Percentiles rank a stretch among this genome's conserved stretches.
Evolutionary conservation across 2,113 vertebrate species (phyloP).

Genomic region (Notothenia rossii): DNA sequence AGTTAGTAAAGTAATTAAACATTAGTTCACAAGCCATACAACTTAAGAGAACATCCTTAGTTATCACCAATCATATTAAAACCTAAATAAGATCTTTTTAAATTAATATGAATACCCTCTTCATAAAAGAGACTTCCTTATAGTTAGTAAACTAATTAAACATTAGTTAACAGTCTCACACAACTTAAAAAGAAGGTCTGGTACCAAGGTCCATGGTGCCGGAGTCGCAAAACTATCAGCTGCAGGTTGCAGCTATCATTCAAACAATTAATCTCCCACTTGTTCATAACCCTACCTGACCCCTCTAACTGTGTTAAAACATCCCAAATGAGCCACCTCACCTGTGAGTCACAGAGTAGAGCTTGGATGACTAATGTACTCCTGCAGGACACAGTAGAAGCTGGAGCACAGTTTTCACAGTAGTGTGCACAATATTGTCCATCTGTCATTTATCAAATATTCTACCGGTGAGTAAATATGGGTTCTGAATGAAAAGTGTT

Average conservation of each 20-base stretch:
- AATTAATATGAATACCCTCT: too few species aligned
- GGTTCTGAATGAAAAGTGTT: too few species aligned
- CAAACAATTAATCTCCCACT: slow-evolving; percentile 15
- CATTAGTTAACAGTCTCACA: too few species aligned
- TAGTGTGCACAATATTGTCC: background rate
- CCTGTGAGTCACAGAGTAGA: slow-evolving; percentile 6
- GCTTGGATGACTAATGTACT: slow-evolving; percentile 12
- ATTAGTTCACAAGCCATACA: too few species aligned
- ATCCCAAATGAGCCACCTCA: slow-evolving; percentile 7
- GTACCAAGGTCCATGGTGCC: slow-evolving; percentile 14
- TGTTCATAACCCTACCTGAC: slow-evolving; percentile 14
- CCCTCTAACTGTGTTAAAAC: slow-evolving; percentile 19
- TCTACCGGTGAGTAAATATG: too few species aligned
- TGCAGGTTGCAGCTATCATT: background rate
- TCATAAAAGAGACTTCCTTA: too few species aligned
- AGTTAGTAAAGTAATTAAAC: too few species aligned
- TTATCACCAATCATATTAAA: too few species aligned
- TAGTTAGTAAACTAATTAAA: too few species aligned
- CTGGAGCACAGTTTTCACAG: slow-evolving; percentile 3
- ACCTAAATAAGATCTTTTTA: too few species aligned
- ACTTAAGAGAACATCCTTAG: too few species aligned
- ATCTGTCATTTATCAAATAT: background rate
- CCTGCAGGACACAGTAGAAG: background rate
- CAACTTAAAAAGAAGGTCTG: too few species aligned
- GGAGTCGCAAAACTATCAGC: slow-evolving; percentile 38